Conservation (phyloP, 2,888 invertebrate genomes). For the Meta bourneti region DNA sequence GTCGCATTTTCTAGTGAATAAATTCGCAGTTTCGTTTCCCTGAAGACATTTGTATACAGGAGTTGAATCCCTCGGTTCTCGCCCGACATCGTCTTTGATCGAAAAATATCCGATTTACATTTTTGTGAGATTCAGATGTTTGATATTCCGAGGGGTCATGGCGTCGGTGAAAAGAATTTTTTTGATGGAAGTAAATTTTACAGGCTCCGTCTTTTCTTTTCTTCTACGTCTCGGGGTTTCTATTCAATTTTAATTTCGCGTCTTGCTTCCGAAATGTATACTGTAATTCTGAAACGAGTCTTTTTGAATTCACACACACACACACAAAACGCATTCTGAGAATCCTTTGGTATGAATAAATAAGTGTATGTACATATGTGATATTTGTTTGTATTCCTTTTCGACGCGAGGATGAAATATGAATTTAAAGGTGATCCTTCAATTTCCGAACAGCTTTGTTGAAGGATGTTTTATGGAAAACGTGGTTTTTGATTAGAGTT, state of each 20-base stretch:
- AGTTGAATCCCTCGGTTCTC: background rate
- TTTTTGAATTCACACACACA: background rate
- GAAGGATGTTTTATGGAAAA: too few species aligned
- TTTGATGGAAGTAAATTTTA: too few species aligned
- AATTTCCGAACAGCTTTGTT: too few species aligned
- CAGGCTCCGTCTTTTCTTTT: background rate
- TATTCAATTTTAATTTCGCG: background rate
- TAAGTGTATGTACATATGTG: too few species aligned
- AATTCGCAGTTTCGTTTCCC: background rate
- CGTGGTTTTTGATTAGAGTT: too few species aligned
- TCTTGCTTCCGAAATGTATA: background rate
- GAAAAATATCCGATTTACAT: background rate
- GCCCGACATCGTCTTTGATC: background rate
- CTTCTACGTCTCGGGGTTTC: background rate
- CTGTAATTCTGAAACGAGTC: background rate
- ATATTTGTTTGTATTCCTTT: too few species aligned
- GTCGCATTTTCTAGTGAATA: background rate
- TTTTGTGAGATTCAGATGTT: background rate
- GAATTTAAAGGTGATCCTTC: too few species aligned
- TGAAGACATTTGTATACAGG: background rate
- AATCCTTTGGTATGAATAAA: too few species aligned
- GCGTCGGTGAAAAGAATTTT: background rate
- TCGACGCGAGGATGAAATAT: too few species aligned
- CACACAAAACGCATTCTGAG: too few species aligned
- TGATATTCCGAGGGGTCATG: background rate